Conservation (phyloP, 2,888 invertebrate species). For the Macaria notata region DNA sequence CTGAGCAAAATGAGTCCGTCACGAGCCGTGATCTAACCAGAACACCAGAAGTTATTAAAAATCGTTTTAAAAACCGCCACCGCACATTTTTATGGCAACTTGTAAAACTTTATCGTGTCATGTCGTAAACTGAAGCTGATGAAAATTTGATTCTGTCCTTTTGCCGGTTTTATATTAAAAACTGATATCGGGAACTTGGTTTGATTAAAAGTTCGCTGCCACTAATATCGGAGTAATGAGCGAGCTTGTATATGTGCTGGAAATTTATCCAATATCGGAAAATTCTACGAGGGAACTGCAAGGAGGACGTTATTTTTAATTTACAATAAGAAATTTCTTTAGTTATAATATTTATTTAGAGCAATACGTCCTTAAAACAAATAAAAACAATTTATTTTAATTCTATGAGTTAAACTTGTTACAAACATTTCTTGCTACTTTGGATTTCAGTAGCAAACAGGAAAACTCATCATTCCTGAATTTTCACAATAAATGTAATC, state of each 20-base stretch:
- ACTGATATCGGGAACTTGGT: constrained; percentile 26
- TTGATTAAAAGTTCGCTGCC: constrained; percentile 31
- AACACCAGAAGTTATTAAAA: constrained; percentile 2
- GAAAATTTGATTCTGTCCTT: constrained; percentile 18
- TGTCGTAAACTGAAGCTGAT: constrained; percentile 21
- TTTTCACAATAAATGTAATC: not conserved
- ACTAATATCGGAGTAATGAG: constrained; percentile 21
- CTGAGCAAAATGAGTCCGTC: not conserved
- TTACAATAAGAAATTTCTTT: not conserved
- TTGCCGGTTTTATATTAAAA: constrained; percentile 32
- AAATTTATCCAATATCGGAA: constrained; percentile 13
- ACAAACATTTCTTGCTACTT: not conserved
- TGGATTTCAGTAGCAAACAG: not conserved
- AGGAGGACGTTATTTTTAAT: not conserved
- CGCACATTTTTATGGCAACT: constrained; percentile 12
- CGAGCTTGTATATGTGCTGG: constrained; percentile 10
- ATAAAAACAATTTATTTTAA: not conserved
- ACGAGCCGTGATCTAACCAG: constrained; percentile 1
- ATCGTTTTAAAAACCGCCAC: constrained; percentile 2
- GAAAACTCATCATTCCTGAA: not conserved
- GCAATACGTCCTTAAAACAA: not conserved
- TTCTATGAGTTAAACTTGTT: not conserved
- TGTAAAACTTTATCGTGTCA: constrained; percentile 20
- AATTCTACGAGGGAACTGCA: constrained; percentile 1
- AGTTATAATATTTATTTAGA: not conserved